These are phyloP conservation scores for Capreolus pygargus DNA, from an alignment of 2,113 vertebrate genomes.

Conservation along the genomic window DNA sequence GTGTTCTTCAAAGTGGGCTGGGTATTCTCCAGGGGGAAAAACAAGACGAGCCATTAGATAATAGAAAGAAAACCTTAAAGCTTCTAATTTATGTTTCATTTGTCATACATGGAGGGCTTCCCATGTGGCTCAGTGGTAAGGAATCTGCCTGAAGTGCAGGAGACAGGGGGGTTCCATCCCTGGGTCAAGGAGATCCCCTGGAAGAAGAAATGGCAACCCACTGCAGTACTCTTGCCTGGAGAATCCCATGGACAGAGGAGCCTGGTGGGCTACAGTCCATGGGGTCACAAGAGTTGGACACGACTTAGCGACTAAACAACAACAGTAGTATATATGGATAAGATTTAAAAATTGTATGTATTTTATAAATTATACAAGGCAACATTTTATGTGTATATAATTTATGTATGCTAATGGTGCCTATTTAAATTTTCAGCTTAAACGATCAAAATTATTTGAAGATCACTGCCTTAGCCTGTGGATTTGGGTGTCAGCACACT, in stretches of 20 bases:
- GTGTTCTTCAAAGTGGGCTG: background rate
- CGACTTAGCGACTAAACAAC: background rate
- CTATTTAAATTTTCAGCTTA: background rate
- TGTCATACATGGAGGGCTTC: background rate
- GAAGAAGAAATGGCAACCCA: background rate
- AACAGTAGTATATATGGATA: background rate
- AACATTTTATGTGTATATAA: background rate
- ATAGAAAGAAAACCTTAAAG: background rate
- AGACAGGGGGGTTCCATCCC: fast-evolving
- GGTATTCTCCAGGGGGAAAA: background rate
- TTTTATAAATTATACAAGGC: background rate
- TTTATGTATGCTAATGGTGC: background rate
- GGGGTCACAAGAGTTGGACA: background rate
- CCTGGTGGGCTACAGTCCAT: background rate
- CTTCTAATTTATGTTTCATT: background rate
- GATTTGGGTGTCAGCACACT: background rate
- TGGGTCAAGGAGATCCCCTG: background rate
- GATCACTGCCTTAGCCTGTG: background rate
- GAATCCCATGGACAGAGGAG: background rate
- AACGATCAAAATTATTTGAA: background rate
- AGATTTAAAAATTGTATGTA: background rate
- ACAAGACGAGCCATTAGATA: background rate
- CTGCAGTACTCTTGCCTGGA: background rate
- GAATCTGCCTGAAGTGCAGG: background rate
- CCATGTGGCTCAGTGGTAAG: background rate